Base-by-base conservation (phyloP, 2,797 vertebrate species). In the Poecile montanus region DNA sequence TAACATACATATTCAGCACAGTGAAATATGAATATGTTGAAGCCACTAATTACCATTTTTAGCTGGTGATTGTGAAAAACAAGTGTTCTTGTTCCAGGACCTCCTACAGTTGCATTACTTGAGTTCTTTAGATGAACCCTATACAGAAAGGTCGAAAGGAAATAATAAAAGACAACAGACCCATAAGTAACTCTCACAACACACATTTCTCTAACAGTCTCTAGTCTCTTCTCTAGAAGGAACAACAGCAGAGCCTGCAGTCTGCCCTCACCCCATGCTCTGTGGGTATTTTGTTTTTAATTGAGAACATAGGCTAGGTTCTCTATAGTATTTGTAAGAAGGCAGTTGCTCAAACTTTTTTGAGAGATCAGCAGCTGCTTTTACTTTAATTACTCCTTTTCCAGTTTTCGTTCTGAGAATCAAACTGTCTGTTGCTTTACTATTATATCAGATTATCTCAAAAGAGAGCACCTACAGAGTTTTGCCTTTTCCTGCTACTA, bases 41-140 rank as follows among this genome's bases (percentile, higher is more conserved):
- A 82, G 17, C 27, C 40, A 65, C 20, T 67, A 67, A 83, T 66
- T 96, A 98, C 97, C 93, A 87, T 91, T 80, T 97, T 93, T 76
- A 90, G 61, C 54, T 71, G 96, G n/a, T 75, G 93, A 67, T 68
- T 95, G 68, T 25, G 81, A 81, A 93, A 95, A 89, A 87, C 21
- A 44, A 82, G 70, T 27, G 82, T 93, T 96, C 90, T 89, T n/a
- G 97, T 98, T 17, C 97, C 81, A 27, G 98, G 96, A 77, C 97
- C 98, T 97, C 97, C 98, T 62, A 97, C 94, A 4, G 98, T 94
- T 75, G 91, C 50, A 45, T 62, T 88, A 89, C 51, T 93, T 26
- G 57, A 84, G 85, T 66, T 96, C 90, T 83, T 90, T 70, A 83
- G 87, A 88, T 61, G 94, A 95, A 91, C n/a, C 50, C 98, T 98